A percentile compares a stretch with the other conserved stretches of the same genome.
These are phyloP conservation scores for Tor tambroides DNA, from an alignment of 2,113 vertebrate genomes.

Conservation along the genomic window DNA sequence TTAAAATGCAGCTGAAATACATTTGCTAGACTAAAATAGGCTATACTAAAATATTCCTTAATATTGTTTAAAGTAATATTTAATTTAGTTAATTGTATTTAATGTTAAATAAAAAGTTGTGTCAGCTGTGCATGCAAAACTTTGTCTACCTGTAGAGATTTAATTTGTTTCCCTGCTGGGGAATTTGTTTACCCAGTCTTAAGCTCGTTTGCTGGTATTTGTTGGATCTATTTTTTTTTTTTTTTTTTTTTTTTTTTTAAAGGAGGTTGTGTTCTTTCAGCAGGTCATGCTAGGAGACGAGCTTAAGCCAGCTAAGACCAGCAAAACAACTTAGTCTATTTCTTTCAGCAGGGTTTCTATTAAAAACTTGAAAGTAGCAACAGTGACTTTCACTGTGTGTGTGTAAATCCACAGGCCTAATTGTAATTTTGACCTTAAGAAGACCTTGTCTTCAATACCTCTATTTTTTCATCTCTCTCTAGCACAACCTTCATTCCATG, in stretches of 20 bases:
- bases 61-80: neutral
- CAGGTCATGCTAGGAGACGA: too few species aligned
- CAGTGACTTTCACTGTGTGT: neutral
- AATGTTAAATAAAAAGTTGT: neutral
- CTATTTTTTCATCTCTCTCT: neutral
- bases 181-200: neutral
- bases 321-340: too few species aligned
- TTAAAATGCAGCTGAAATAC: neutral
- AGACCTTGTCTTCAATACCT: neutral
- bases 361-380: too few species aligned
- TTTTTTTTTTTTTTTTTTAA: neutral
- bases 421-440: neutral
- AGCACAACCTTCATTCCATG: neutral
- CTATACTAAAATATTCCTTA: neutral
- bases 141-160: neutral
- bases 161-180: too few species aligned
- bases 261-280: neutral
- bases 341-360: neutral
- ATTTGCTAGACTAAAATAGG: neutral
- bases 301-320: too few species aligned
- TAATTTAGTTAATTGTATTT: neutral
- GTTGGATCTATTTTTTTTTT: neutral
- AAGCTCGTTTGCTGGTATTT: neutral
- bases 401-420: neutral
- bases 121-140: neutral